Percentiles rank a stretch among this genome's conserved stretches.
phyloP scores from a whole-genome alignment of 2,113 vertebrate species.

The Setophaga coronata region DNA sequence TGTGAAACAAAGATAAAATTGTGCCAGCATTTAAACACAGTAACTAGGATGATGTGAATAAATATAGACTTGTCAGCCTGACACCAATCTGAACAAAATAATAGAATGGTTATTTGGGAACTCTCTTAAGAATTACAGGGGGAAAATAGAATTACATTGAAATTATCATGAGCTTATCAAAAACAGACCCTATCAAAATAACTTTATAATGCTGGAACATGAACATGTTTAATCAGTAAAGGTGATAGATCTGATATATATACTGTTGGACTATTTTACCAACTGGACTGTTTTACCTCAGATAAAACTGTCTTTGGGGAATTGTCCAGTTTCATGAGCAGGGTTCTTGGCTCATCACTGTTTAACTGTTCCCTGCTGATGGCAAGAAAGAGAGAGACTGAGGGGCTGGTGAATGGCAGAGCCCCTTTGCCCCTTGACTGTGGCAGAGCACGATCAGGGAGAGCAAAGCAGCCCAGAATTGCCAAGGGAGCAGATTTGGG shows the following conservation, averaged over 20 bases:
- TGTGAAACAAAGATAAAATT: constrained; percentile 38
- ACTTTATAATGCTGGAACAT: background rate
- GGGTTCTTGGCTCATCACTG: background rate
- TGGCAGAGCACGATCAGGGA: background rate
- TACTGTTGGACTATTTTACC: background rate
- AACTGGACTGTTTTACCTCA: background rate
- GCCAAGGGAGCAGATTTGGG: fast-evolving
- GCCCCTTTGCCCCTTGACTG: fast-evolving
- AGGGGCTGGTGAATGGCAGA: background rate
- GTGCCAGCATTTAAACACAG: constrained; percentile 33
- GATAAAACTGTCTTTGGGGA: background rate
- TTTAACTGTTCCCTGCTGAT: background rate
- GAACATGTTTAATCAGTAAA: background rate
- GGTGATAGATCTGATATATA: background rate
- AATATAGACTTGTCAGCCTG: constrained; percentile 17
- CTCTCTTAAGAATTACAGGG: background rate
- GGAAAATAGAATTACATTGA: background rate
- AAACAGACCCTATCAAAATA: background rate
- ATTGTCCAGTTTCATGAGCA: background rate
- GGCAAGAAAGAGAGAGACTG: background rate
- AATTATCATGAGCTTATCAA: background rate
- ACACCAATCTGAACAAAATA: constrained; percentile 17
- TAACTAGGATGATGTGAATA: constrained; percentile 27
- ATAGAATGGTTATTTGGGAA: background rate
- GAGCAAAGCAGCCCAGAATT: background rate